Evolutionary conservation across 1,140 invertebrate genomes (phyloP).

Genomic region (Colletes latitarsis): DNA sequence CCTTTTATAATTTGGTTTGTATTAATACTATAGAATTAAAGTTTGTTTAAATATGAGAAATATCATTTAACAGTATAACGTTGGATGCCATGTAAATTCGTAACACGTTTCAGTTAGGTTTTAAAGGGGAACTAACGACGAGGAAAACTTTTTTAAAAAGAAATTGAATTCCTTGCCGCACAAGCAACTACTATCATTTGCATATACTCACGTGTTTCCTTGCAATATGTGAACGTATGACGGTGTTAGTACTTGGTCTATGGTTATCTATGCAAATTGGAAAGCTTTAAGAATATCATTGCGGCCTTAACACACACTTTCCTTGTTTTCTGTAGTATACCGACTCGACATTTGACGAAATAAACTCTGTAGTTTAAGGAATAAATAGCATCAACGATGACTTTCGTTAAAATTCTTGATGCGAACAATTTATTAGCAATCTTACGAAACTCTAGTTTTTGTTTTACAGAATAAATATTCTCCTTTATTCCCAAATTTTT

Average conservation of each 20-base stretch:
- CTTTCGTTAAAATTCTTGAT: neutral
- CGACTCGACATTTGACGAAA: neutral
- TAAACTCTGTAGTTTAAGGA: neutral
- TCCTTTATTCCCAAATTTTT: too few relatives aligned
- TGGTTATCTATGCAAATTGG: constrained; percentile 68
- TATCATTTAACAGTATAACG: too few relatives aligned
- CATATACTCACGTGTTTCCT: constrained; percentile 59
- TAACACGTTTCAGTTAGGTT: neutral
- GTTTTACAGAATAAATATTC: too few relatives aligned
- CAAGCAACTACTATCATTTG: constrained; percentile 48
- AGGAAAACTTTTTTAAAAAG: neutral
- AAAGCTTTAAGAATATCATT: constrained; percentile 47
- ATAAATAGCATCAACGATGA: neutral
- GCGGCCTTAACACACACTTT: constrained; percentile 10
- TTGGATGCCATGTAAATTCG: neutral
- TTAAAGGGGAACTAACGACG: neutral
- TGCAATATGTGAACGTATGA: constrained; percentile 56
- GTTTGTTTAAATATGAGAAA: too few relatives aligned
- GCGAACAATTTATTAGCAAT: neutral
- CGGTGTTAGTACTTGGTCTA: constrained; percentile 42
- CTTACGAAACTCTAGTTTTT: too few relatives aligned
- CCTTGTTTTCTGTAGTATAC: constrained; percentile 1
- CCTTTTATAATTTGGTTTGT: neutral
- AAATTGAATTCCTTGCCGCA: constrained; percentile 10
- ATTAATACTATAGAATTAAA: neutral